These are phyloP conservation scores for Gallinago jamesoni DNA, from an alignment of 2,113 vertebrate genomes.

Conservation along the genomic window DNA sequence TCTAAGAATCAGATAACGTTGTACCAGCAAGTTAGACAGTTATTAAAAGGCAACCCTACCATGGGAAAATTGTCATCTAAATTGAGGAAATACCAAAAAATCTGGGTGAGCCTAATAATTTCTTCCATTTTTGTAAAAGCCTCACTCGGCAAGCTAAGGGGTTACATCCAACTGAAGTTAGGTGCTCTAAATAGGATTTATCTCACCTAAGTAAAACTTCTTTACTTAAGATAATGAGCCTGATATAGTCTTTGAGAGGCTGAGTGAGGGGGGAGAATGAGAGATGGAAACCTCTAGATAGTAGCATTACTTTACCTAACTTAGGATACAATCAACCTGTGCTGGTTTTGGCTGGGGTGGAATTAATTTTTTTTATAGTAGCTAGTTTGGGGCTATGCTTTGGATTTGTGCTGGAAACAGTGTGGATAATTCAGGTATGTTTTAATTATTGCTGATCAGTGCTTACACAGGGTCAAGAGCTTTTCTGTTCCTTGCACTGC, in stretches of 20 bases:
- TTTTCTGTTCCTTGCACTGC: background rate
- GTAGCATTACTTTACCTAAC: background rate
- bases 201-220: background rate
- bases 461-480: background rate
- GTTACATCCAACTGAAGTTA: background rate
- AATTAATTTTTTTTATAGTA: background rate
- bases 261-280: background rate
- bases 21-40: background rate
- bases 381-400: background rate
- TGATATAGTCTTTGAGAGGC: background rate
- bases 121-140: background rate
- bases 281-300: background rate
- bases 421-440: background rate
- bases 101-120: background rate
- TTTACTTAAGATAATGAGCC: background rate
- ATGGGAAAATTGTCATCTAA: background rate
- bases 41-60: background rate
- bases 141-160: background rate
- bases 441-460: background rate
- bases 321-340: background rate
- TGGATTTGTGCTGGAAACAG: background rate
- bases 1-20: background rate
- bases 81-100: background rate
- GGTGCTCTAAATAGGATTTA: background rate
- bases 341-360: background rate